Evolutionary conservation across 2,888 invertebrate genomes (phyloP).

Genomic region (Copidosoma aretas): DNA sequence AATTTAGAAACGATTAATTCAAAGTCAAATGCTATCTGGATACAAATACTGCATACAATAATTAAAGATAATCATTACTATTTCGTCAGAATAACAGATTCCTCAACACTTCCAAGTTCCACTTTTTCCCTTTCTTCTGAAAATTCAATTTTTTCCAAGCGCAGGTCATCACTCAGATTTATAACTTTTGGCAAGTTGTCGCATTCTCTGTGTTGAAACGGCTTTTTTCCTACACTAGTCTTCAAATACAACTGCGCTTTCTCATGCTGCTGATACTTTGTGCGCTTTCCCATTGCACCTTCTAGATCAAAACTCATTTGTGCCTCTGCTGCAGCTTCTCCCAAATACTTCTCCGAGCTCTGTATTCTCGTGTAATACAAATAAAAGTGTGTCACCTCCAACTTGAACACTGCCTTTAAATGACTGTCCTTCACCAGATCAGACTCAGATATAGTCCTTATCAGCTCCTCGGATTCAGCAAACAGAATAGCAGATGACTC

Average conservation of each 20-base stretch:
- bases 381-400: constrained; percentile 73
- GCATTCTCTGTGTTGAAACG: constrained; percentile 61
- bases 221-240: constrained; percentile 65
- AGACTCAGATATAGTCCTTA: constrained; percentile 56
- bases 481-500: constrained; percentile 76
- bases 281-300: constrained; percentile 88
- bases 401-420: constrained; percentile 62
- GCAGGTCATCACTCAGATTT: constrained; percentile 83
- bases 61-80: constrained; percentile 66
- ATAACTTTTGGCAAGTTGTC: constrained; percentile 71
- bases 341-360: constrained; percentile 73
- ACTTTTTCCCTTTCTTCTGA: constrained; percentile 66
- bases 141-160: constrained; percentile 81
- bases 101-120: constrained; percentile 73
- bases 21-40: background rate
- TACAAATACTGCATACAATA: background rate
- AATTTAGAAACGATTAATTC: constrained; percentile 33
- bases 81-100: constrained; percentile 79
- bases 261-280: constrained; percentile 83
- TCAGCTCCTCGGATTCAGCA: constrained; percentile 66
- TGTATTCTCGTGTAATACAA: constrained; percentile 77
- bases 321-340: constrained; percentile 69
- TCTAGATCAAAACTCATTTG: constrained; percentile 73
- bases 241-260: constrained; percentile 83
- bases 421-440: constrained; percentile 42